Evolutionary conservation across 1,140 invertebrate species (phyloP).

Genomic region (Drosophila lowei): DNA sequence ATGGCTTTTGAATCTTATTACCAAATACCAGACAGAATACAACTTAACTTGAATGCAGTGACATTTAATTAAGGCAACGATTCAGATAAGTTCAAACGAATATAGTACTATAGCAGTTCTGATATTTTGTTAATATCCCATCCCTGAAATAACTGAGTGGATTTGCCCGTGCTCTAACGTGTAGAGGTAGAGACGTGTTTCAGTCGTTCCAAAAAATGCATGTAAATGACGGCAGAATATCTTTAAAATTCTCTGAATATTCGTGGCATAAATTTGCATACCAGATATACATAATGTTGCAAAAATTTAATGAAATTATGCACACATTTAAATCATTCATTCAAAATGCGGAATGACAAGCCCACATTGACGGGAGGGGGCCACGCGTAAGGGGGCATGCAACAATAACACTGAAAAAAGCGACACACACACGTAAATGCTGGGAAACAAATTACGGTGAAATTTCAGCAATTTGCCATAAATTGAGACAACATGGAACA

Average conservation of each 20-base stretch:
- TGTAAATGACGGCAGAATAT: constrained; percentile 19
- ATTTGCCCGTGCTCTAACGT: no score
- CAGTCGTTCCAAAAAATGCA: not conserved
- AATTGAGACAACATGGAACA: constrained; percentile 80
- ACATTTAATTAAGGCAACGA: no score
- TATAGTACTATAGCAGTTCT: no score
- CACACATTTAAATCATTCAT: constrained; percentile 71
- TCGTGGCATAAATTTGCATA: constrained; percentile 69
- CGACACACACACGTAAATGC: constrained; percentile 30
- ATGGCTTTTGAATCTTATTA: no score
- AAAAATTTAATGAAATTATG: constrained; percentile 70
- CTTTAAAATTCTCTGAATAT: constrained; percentile 72
- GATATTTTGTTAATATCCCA: not conserved
- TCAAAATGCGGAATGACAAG: constrained; percentile 59
- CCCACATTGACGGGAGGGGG: constrained; percentile 9
- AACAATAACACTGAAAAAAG: constrained; percentile 59
- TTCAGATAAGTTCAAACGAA: no score
- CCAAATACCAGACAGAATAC: no score
- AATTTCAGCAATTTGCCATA: constrained; percentile 81
- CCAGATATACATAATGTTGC: constrained; percentile 50
- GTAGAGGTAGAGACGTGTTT: constrained; percentile 3
- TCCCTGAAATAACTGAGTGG: no score
- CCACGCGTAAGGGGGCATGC: constrained; percentile 3
- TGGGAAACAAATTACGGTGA: constrained; percentile 69
- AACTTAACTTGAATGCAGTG: no score